Evolutionary conservation across 2,888 invertebrate genomes (phyloP).

Genomic region (Parthenolecanium corni): DNA sequence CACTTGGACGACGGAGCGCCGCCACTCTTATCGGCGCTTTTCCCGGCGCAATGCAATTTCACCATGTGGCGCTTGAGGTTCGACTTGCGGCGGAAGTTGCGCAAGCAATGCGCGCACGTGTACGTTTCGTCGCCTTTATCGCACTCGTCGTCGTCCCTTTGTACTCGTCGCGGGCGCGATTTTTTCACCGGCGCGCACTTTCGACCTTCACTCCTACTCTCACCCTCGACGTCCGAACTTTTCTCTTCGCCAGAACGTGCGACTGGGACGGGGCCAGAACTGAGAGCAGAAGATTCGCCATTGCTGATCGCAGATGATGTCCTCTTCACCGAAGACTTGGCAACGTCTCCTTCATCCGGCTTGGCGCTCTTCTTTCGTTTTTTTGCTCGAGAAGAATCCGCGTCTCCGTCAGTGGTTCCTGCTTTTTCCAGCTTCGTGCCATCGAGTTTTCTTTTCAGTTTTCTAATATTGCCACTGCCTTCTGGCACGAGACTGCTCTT

Average conservation of each 20-base stretch:
- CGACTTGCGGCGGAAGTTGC: constrained; percentile 6
- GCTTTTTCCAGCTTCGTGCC: too few relatives aligned
- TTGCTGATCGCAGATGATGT: not conserved
- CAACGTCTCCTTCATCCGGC: too few relatives aligned
- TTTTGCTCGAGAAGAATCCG: too few relatives aligned
- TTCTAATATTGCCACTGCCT: too few relatives aligned
- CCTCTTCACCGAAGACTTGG: not conserved
- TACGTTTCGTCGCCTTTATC: not conserved
- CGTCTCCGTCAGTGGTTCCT: too few relatives aligned
- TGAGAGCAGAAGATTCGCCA: not conserved
- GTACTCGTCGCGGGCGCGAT: not conserved
- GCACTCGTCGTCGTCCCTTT: not conserved
- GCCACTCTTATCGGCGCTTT: not conserved
- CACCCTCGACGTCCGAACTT: too few relatives aligned
- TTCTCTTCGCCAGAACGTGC: too few relatives aligned
- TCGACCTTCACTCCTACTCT: too few relatives aligned
- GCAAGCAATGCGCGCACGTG: constrained; percentile 11
- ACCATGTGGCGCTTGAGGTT: constrained; percentile 15
- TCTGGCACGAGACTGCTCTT: too few relatives aligned
- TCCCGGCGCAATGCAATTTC: not conserved
- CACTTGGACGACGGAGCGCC: not conserved
- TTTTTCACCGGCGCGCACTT: not conserved
- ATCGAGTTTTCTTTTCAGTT: too few relatives aligned
- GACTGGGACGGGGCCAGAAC: too few relatives aligned
- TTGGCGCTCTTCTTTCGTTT: too few relatives aligned